Evolutionary conservation across 1,140 invertebrate species (phyloP), one percentile per base, ranked within the genome.

Genomic region (Holcopasites calliopsidis): DNA sequence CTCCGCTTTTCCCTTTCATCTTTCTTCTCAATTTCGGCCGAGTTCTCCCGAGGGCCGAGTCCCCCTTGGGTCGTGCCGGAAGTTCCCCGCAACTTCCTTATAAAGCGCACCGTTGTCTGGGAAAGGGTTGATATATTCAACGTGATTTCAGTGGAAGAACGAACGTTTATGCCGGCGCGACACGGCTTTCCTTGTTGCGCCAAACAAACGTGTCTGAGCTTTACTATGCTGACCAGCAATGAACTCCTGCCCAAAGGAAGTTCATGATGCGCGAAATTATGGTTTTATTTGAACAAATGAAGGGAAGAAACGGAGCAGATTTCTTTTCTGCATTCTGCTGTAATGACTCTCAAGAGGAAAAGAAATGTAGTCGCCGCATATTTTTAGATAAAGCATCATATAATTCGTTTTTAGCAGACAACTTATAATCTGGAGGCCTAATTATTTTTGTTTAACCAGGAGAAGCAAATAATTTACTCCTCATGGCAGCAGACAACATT

Each of bases 111-210:
- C 38, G 44, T 50, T 26, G 73, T 47, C 54, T 58, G 40, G 42
- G 42, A 60, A 68, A 75, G 73, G 64, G 65, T 75, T 75, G 73
- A 75, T 69, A 69, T 69, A 60, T 69, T 58, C 64, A 21, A 75
- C 54, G 64, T 54, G 66, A 58, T 70, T 70, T 58, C 66, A n/a
- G 21, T 33, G 31, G 38, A 38, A 57, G 21, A 47, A 62, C 40
- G 31, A 66, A 57, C 71, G 42, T 42, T 73, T 52, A 23, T 8
- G n/a, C 13, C 31, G 52, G 35, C 52, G 26, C 40, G 49, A 18
- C 58, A n/a, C 40, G 40, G 50, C 35, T 66, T 73, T 65, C 23
- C 26, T 21, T 21, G 38, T 66, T 66, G 21, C 33, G 6, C 38
- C 16, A 33, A 54, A 23, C 28, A 64, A 54, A 74, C 21, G 10